Base-by-base conservation (phyloP, 2,797 vertebrate genomes). In the Microctenopoma lineatum region DNA sequence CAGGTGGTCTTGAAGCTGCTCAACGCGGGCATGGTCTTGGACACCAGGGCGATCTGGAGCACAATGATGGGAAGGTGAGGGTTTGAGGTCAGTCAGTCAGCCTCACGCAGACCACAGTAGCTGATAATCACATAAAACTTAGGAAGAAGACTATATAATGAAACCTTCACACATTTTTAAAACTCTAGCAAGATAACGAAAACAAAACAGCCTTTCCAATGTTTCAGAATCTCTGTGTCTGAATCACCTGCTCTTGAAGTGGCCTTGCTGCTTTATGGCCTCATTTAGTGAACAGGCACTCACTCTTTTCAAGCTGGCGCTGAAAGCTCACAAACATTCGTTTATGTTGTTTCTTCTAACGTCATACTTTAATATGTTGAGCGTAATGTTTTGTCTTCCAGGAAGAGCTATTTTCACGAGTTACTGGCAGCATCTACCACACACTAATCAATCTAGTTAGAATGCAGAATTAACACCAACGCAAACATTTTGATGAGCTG, bases 1-100 rank as follows among this genome's bases (percentile, higher is more conserved):
- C 52, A 98, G 87, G 4, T 77, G 92, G 75, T 99, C 96, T 90
- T 98, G 97, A 57, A 98, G 94, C 47, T 93, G 90, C 82, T 99
- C 97, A 0, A 99, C 93, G 47, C 94, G 93, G 0, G 88, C 85
- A 0, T 96, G 93, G 66, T 98, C 96, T 85, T 95, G 96, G 57
- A 99, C 95, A 0, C 96, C 97, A 0, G 96, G 96, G 0, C 97
- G 96, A 73, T 98, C 97, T 98, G 85, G 7, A 4, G 56, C 16
- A 39, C 18, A 21, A 15, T 25, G 13, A 27, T 34, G 41, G n/a
- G 26, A 18, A 32, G 58, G 34, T 14, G 46, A 50, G 18, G 48
- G 32, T 58, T 26, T 12, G 21, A 16, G 18, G 15, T 7, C 14
- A 15, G 4, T 42, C 50, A 57, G 54, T 73, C 32, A 64, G 48